These are phyloP conservation scores for Epirrhoe tristata DNA, from an alignment of 2,888 invertebrate genomes.

Conservation along the genomic window DNA sequence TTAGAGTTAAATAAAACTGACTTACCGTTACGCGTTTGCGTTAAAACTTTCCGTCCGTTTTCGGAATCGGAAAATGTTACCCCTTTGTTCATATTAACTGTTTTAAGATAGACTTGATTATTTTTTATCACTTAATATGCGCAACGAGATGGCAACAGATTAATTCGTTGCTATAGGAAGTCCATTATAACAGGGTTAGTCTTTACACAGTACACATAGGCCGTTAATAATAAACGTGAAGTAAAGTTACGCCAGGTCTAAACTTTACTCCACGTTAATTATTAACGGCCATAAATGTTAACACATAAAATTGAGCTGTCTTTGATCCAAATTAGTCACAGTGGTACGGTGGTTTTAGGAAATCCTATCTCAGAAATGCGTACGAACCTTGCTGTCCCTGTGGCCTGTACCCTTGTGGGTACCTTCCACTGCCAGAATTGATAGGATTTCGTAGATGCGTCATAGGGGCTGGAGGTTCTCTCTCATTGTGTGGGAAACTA, in stretches of 20 bases:
- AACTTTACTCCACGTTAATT: too few relatives aligned
- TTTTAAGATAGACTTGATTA: too few relatives aligned
- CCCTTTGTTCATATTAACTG: too few relatives aligned
- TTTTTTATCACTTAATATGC: too few relatives aligned
- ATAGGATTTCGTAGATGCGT: slow-evolving; percentile 77
- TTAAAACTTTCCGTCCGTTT: slow-evolving; percentile 44
- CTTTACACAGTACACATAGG: slow-evolving; percentile 59
- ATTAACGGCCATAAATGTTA: slow-evolving; percentile 59
- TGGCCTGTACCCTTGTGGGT: slow-evolving; percentile 78
- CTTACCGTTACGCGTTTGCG: slow-evolving; percentile 63
- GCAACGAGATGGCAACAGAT: too few relatives aligned
- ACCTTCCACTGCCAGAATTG: slow-evolving; percentile 78
- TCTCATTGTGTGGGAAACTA: slow-evolving; percentile 75
- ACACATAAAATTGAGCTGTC: slow-evolving; percentile 76
- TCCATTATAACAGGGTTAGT: slow-evolving; percentile 52
- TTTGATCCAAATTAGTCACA: slow-evolving; percentile 76
- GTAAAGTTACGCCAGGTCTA: too few relatives aligned
- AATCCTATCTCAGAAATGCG: slow-evolving; percentile 49
- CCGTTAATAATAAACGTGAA: too few relatives aligned
- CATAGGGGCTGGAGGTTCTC: slow-evolving; percentile 79
- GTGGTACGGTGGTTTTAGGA: slow-evolving; percentile 73
- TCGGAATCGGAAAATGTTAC: slow-evolving; percentile 53
- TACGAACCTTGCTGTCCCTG: slow-evolving; percentile 83
- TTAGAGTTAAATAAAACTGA: slow-evolving; percentile 61
- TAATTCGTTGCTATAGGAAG: too few relatives aligned